A percentile compares a stretch with the other conserved stretches of the same genome.
Evolutionary conservation across 2,888 invertebrate species (phyloP).

Genomic region (Nesidiocoris tenuis): DNA sequence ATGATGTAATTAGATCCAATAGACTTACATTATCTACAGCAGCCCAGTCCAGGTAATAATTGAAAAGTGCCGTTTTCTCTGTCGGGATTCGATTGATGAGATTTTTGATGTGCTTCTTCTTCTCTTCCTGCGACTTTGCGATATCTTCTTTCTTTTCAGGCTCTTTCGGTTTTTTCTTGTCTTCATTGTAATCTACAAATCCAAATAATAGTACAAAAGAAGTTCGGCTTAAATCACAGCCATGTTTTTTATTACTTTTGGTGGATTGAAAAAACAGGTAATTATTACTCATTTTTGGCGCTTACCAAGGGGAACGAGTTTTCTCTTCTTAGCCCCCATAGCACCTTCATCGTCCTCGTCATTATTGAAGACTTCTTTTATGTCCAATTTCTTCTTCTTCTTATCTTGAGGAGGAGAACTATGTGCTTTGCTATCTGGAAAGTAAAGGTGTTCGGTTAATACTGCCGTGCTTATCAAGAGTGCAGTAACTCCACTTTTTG

Average conservation of each 20-base stretch:
- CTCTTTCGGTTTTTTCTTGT: constrained; percentile 54
- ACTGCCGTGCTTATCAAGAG: too few relatives aligned
- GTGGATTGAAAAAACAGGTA: background rate
- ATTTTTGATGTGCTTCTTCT: constrained; percentile 91
- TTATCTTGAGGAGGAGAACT: constrained; percentile 49
- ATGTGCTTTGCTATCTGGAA: constrained; percentile 45
- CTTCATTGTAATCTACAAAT: constrained; percentile 63
- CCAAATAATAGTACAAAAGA: too few relatives aligned
- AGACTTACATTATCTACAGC: constrained; percentile 68
- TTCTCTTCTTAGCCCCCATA: constrained; percentile 66
- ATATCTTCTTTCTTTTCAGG: constrained; percentile 62
- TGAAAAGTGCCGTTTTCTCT: constrained; percentile 93
- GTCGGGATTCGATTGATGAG: constrained; percentile 98
- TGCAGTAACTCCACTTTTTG: too few relatives aligned
- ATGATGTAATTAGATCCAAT: too few relatives aligned
- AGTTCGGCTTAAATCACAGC: too few relatives aligned
- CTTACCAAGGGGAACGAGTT: constrained; percentile 73
- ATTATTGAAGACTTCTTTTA: constrained; percentile 82
- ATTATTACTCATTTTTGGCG: background rate
- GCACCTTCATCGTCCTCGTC: constrained; percentile 68
- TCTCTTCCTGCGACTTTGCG: constrained; percentile 83
- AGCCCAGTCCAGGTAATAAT: constrained; percentile 88
- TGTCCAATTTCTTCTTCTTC: constrained; percentile 71
- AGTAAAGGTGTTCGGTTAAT: background rate
- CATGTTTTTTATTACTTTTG: too few relatives aligned